A percentile compares a stretch with the other conserved stretches of the same genome.
Evolutionary conservation across 2,113 vertebrate species (phyloP).

Genomic region (Dascyllus trimaculatus): DNA sequence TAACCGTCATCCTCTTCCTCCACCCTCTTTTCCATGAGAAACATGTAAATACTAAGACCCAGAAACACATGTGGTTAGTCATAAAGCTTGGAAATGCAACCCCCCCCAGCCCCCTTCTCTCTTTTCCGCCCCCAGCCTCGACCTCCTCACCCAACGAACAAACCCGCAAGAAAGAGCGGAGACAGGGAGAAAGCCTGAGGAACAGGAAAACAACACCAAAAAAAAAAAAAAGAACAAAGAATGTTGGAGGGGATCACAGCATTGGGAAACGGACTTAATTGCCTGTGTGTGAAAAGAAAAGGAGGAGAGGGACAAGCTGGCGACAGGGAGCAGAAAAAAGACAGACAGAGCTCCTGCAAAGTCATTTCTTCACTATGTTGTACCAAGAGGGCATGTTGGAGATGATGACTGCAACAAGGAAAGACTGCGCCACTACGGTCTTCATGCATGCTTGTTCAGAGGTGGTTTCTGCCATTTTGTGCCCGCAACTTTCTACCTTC

Average conservation of each 20-base stretch:
- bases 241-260: constrained; percentile 64
- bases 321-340: constrained; percentile 46
- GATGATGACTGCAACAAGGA: constrained; percentile 52
- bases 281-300: constrained; percentile 71
- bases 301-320: constrained; percentile 71
- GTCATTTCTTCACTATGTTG: constrained; percentile 62
- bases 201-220: constrained; percentile 70
- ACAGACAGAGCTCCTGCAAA: constrained; percentile 39
- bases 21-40: constrained; percentile 86
- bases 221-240: constrained; percentile 68
- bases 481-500: constrained; percentile 51
- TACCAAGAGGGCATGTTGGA: constrained; percentile 40
- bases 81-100: constrained; percentile 81
- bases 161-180: constrained; percentile 76
- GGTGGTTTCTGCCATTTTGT: not conserved
- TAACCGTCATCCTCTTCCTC: constrained; percentile 65
- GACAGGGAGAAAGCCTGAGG: constrained; percentile 41
- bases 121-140: constrained; percentile 62
- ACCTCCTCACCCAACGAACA: constrained; percentile 74
- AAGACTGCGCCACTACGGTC: constrained; percentile 39
- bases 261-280: constrained; percentile 75
- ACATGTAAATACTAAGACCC: constrained; percentile 85
- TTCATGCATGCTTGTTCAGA: not conserved
- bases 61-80: constrained; percentile 86
- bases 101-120: constrained; percentile 24